Percentiles rank a stretch among this genome's conserved stretches.
phyloP scores from a whole-genome alignment of 2,888 invertebrate species.

The Mycalesis mineus region DNA sequence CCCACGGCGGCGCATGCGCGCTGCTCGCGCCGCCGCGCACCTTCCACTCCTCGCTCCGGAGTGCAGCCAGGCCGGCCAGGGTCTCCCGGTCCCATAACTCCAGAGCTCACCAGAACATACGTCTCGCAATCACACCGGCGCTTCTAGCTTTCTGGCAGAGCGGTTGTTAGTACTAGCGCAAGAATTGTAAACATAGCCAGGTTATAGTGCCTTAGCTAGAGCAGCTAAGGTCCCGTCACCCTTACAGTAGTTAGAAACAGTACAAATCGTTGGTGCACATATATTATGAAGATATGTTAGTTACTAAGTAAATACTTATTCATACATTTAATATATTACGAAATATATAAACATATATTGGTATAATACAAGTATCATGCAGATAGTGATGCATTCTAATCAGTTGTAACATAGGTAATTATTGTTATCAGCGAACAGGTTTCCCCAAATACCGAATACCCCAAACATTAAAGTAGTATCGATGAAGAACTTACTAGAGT shows the following conservation, averaged over 20 bases:
- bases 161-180: background rate
- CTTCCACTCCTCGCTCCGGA: slow-evolving; percentile 26
- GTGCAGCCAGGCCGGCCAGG: background rate
- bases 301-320: background rate
- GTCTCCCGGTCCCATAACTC: too few relatives aligned
- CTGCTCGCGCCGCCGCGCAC: slow-evolving; percentile 32
- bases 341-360: background rate
- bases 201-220: background rate
- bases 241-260: background rate
- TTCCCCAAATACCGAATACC: background rate
- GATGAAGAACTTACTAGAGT: slow-evolving; percentile 2
- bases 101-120: slow-evolving; percentile 8
- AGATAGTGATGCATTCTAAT: background rate
- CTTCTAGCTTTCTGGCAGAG: background rate
- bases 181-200: background rate
- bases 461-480: too few relatives aligned
- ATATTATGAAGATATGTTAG: background rate
- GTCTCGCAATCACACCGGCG: slow-evolving; percentile 12
- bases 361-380: background rate
- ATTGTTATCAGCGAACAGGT: background rate
- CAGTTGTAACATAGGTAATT: background rate
- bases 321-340: too few relatives aligned
- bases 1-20: slow-evolving; percentile 38
- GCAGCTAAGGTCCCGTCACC: background rate
- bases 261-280: background rate